phyloP scores from a whole-genome alignment of 2,888 invertebrate species.

The Drosophila ustulata region DNA sequence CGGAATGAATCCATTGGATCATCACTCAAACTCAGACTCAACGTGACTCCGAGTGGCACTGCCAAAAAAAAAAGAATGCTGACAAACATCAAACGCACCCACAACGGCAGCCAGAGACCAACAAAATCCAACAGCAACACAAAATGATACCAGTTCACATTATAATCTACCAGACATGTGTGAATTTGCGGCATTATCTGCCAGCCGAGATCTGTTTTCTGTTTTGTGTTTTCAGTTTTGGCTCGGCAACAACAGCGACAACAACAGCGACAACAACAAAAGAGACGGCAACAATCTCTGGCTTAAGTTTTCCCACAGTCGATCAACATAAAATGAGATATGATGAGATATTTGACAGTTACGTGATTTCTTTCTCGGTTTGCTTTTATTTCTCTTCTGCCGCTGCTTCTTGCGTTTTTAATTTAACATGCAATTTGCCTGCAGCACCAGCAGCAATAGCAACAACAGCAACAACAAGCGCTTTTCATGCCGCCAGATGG shows the following conservation, averaged over 20 bases:
- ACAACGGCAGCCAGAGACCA: conserved; percentile 36
- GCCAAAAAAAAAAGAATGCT: conserved; percentile 61
- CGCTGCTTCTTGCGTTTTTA: conserved; percentile 14
- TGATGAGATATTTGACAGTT: conserved; percentile 81
- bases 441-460: conserved; percentile 35
- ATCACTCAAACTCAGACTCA: conserved; percentile 34
- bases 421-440: conserved; percentile 51
- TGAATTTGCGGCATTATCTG: conserved; percentile 71
- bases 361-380: conserved; percentile 77
- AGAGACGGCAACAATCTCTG: conserved; percentile 38
- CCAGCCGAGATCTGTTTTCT: conserved; percentile 57
- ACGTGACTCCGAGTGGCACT: conserved; percentile 59
- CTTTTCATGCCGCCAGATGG: conserved; percentile 58
- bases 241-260: conserved; percentile 41
- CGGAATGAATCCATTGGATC: conserved; percentile 26
- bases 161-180: conserved; percentile 77
- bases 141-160: conserved; percentile 70
- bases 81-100: conserved; percentile 62
- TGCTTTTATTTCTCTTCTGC: conserved; percentile 31
- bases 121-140: conserved; percentile 20
- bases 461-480: conserved; percentile 13
- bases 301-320: conserved; percentile 75
- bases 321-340: conserved; percentile 78
- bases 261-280: conserved; percentile 41
- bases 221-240: conserved; percentile 4